Conservation (phyloP, 2,888 invertebrate species). For the Melieria crassipennis region DNA sequence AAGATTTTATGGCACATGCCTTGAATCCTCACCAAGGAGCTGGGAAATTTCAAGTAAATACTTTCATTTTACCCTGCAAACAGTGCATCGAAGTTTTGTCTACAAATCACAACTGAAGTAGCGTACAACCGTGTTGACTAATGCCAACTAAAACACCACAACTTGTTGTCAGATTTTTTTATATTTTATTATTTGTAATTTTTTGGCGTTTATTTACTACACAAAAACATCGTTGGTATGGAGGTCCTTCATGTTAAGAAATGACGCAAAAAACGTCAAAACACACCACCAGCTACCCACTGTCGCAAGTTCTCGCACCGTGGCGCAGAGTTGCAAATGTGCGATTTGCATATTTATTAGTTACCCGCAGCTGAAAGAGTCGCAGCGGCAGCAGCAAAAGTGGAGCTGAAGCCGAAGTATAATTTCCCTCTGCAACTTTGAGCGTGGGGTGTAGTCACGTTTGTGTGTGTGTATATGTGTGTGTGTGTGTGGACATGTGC, state of each 20-base stretch:
- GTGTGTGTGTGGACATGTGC: constrained; percentile 23
- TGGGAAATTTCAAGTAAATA: too few species aligned
- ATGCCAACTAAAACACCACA: too few species aligned
- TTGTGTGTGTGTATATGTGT: constrained; percentile 28
- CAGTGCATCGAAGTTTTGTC: too few species aligned
- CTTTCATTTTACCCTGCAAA: too few species aligned
- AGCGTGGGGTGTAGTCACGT: not conserved
- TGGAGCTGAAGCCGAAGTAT: not conserved
- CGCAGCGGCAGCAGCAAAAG: not conserved
- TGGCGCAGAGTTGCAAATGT: not conserved
- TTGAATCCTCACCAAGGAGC: too few species aligned
- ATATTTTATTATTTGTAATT: not conserved
- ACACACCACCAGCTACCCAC: too few species aligned
- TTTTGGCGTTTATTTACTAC: constrained; percentile 14
- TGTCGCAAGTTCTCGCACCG: too few species aligned
- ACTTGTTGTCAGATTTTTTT: too few species aligned
- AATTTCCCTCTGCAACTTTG: constrained; percentile 11
- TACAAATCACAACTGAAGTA: too few species aligned
- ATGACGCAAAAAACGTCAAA: constrained; percentile 9
- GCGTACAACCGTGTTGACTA: too few species aligned
- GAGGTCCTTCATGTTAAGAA: constrained; percentile 30
- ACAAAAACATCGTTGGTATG: not conserved
- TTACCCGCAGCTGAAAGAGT: constrained; percentile 28
- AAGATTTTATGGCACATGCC: too few species aligned
- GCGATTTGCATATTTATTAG: constrained; percentile 49